phyloP scores from a whole-genome alignment of 2,113 vertebrate species.

The Ceyx margarethae region DNA sequence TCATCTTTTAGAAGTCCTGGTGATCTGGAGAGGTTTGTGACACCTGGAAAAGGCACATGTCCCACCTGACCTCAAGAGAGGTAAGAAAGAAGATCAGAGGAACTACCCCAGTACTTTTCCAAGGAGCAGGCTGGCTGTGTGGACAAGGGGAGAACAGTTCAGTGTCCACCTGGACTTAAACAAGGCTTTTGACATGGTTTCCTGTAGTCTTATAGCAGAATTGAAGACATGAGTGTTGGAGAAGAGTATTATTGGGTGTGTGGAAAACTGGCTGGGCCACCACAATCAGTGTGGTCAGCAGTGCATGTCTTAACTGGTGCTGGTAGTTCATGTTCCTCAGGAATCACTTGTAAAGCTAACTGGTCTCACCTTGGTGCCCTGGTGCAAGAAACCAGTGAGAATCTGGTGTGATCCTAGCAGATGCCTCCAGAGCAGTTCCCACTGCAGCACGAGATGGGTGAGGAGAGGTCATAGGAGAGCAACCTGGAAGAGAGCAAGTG shows the following conservation, averaged over 20 bases:
- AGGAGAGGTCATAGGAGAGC: not conserved
- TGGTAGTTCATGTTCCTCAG: not conserved
- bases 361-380: not conserved
- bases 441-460: rapidly evolving
- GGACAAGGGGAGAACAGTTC: not conserved
- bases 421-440: not conserved
- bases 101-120: not conserved
- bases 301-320: not conserved
- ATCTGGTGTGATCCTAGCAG: rapidly evolving
- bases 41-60: not conserved
- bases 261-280: not conserved
- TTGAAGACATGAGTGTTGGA: not conserved
- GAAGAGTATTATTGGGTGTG: not conserved
- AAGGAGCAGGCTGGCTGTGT: not conserved
- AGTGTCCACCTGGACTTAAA: not conserved
- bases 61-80: not conserved
- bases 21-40: not conserved
- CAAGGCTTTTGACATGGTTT: not conserved
- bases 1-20: not conserved
- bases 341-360: not conserved
- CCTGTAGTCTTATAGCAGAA: not conserved
- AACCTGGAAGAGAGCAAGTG: not conserved
- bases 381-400: not conserved
- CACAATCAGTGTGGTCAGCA: not conserved
- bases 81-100: not conserved